Base-by-base conservation (phyloP, 1,140 invertebrate genomes). In the Zophobas atratus region DNA sequence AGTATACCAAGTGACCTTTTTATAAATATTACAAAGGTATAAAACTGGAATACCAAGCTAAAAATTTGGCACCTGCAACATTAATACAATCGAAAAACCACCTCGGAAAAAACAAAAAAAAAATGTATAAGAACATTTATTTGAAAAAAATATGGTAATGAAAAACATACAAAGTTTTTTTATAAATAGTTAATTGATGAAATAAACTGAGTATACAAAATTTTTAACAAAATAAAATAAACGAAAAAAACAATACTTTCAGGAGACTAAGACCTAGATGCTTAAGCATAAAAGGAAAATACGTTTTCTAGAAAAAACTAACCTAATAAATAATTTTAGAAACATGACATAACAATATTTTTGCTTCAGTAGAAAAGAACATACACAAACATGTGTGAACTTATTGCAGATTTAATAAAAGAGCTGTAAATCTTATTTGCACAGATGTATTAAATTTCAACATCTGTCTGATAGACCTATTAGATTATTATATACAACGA, bases 401-500 rank as follows among this genome's bases (percentile, higher is more conserved):
- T 77, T 77, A 77, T 77, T 77, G 75, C 75, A 77, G 56, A 46
- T 77, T 71, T 46, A 77, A 70, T 56, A 41, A 71, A 77, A 56
- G 60, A 77, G 55, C 36, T 51, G 63, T 71, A 53, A 72, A 20
- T 36, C 38, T 72, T 53, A 72, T 53, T 56, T 67, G 53, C 48
- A 51, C 38, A 70, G 72, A 76, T 56, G 55, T 35, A 77, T 48
- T 41, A 67, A 77, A 67, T 70, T 77, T 71, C 53, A 67, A 46
- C 70, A 72, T 55, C 41, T 60, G 57, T 71, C 67, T 75, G 55
- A 78, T 55, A 46, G 75, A 70, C 48, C 75, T 73, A 75, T 79
- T 75, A 82, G 80, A 80, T 77, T 80, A 43, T 81, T 85, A 85
- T 85, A 82, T 85, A 85, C 84, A 85, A 80, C 79, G 83, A 85